These are phyloP conservation scores for Xanthia togata DNA, from an alignment of 2,888 invertebrate species.

Conservation along the genomic window DNA sequence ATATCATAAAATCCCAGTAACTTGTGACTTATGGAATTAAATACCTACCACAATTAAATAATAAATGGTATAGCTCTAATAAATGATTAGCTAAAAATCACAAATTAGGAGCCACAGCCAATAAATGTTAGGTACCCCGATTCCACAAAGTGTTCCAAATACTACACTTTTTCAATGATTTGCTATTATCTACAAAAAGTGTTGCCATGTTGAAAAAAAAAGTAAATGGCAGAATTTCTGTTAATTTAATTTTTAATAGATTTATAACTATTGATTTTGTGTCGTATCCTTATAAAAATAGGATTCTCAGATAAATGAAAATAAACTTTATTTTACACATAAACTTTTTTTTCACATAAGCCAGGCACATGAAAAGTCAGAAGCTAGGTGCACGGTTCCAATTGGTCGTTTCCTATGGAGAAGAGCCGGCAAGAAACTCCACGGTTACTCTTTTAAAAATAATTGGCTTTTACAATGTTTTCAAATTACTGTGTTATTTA, in stretches of 20 bases:
- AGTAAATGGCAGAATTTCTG: slow-evolving; percentile 13
- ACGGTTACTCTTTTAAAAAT: too few relatives aligned
- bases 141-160: slow-evolving; percentile 5
- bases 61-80: not conserved
- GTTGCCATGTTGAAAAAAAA: slow-evolving; percentile 45
- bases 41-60: not conserved
- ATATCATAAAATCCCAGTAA: slow-evolving; percentile 3
- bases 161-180: not conserved
- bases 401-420: too few relatives aligned
- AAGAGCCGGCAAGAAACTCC: too few relatives aligned
- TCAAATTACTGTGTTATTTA: too few relatives aligned
- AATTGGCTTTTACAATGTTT: too few relatives aligned
- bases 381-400: too few relatives aligned
- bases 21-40: slow-evolving; percentile 14
- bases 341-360: too few relatives aligned
- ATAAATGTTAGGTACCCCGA: too few relatives aligned
- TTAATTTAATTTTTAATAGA: not conserved
- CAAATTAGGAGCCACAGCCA: not conserved
- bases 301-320: too few relatives aligned
- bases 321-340: too few relatives aligned
- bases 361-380: too few relatives aligned
- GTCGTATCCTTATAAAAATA: not conserved
- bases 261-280: not conserved
- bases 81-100: not conserved
- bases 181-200: slow-evolving; percentile 8